A percentile compares a stretch with the other conserved stretches of the same genome.
phyloP scores from a whole-genome alignment of 2,888 invertebrate species.

The Anarsia innoxiella region DNA sequence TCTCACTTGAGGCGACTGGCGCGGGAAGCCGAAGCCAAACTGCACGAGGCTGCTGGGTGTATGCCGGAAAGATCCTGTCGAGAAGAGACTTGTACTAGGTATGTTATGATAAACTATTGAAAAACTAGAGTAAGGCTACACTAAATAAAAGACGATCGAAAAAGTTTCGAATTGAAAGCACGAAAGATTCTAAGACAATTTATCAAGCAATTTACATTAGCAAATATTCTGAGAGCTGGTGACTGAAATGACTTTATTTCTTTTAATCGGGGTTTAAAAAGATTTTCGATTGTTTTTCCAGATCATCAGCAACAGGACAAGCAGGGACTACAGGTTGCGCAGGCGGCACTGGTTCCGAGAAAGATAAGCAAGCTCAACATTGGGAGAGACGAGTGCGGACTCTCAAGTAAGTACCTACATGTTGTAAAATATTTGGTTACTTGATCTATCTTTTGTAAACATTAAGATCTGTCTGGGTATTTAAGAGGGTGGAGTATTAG shows the following conservation, averaged over 20 bases:
- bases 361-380: conserved; percentile 88
- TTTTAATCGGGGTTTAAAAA: neutral
- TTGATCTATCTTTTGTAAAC: too few species aligned
- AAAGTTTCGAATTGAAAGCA: too few species aligned
- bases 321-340: conserved; percentile 80
- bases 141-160: too few species aligned
- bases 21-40: conserved; percentile 87
- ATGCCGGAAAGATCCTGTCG: conserved; percentile 52
- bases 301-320: conserved; percentile 54
- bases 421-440: too few species aligned
- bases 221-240: too few species aligned
- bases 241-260: neutral
- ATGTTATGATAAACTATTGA: too few species aligned
- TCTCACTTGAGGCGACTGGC: conserved; percentile 84
- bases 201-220: too few species aligned
- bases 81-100: conserved; percentile 59
- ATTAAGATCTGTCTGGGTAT: too few species aligned
- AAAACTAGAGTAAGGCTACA: too few species aligned
- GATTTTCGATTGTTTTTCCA: conserved; percentile 16
- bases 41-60: conserved; percentile 81
- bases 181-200: too few species aligned
- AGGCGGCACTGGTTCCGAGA: conserved; percentile 79
- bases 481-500: too few species aligned
- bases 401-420: conserved; percentile 73
- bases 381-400: conserved; percentile 91